Evolutionary conservation across 1,140 invertebrate genomes (phyloP), one percentile per base, ranked within the genome.

Genomic region (Brachionus rubens): DNA sequence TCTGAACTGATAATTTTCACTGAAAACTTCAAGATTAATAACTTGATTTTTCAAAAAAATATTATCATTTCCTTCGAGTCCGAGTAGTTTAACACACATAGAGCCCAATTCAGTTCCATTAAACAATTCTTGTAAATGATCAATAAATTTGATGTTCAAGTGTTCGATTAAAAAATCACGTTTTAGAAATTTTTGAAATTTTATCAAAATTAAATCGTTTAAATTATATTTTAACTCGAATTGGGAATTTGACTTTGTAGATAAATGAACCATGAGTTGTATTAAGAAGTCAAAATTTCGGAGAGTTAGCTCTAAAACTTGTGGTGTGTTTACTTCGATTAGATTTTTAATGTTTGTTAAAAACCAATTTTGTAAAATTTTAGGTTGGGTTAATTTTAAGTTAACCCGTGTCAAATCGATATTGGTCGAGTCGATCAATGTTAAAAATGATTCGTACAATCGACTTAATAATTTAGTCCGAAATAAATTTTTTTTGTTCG

Each of bases 401-500:
- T n/a, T 21, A 33, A 59, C 33, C 10, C 36, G n/a, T 33, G n/a
- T 2, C 30, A 33, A 33, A 28, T 36, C 33, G 33, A 36, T 36
- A 5, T 36, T 36, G 9, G 19, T 36, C 10, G n/a, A 59, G n/a
- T 59, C 16, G 1, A 21, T 7, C 19, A 65, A 65, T 3, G 6
- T 21, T 12, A 65, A 43, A 43, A 65, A 65, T 2, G 36, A 65
- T 41, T 65, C 59, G 36, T 24, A 65, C 36, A 65, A 46, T 65
- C 24, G 28, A 41, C 10, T 41, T 7, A 41, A 19, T 21, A 65
- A 36, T 43, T 65, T 65, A 14, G 10, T 3, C 36, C 59, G 24
- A 12, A 65, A 65, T 65, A 59, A 59, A 59, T 59, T 59, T 59
- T 59, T 59, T 10, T 21, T 40, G 26, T 65, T 65, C 9, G 24